phyloP scores from a whole-genome alignment of 2,113 vertebrate genomes.

The rat (Rattus norvegicus) region GRCr8 NC_086020.1:72880001-72880500 shows the following conservation, averaged over 20 bases:
- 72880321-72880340: constrained; percentile 12
- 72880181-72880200: not conserved
- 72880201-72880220: not conserved
- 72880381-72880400: not conserved
- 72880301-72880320: not conserved
- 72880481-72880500: constrained; percentile 42
- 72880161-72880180: not conserved
- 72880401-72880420: not conserved
- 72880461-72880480: not conserved
- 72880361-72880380: not conserved
- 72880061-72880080: not conserved
- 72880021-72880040: no score
- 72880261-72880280: constrained; percentile 26
- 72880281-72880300: constrained; percentile 21
- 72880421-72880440: constrained; percentile 73
- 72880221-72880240: not conserved
- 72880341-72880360: constrained; percentile 14
- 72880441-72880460: constrained; percentile 72
- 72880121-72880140: not conserved
- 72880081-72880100: not conserved
- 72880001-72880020: no score
- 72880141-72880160: not conserved
- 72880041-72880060: not conserved
- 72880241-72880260: constrained; percentile 36
- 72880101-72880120: not conserved